Evolutionary conservation across 2,888 invertebrate species (phyloP), one percentile per base, ranked within the genome.

Genomic region (Pollenia labialis): DNA sequence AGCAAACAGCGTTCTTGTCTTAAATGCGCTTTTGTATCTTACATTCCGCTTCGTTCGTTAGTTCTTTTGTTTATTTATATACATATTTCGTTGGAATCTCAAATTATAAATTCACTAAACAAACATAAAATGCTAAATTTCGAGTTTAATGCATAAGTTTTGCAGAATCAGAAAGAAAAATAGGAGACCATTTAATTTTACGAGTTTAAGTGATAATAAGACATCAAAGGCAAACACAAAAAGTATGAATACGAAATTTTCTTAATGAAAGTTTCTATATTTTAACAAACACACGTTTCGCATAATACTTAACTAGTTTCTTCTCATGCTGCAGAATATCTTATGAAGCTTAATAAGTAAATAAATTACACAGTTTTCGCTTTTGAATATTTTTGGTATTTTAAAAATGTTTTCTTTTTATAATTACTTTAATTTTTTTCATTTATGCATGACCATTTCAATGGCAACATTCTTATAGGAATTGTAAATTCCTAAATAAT

Each of bases 341-440:
- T 42, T 44, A 71, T 71, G 54, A 71, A 44, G 42, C 69, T 54
- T 54, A 71, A 71, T 71, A 54, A 44, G 50, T 42, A 42, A 71
- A 69, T 54, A 40, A 52, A 42, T 40, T 40, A 69, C 32, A 32
- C 1, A 32, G 32, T 52, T 16, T 32, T 42, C 54, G 18, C 69
- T 16, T 7, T 52, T 16, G 40, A 7, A 69, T 42, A 69, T 54
- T 69, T 16, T 12, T 11, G 64, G 44, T 18, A 18, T 16, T 6
- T 10, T 10, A 64, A 18, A 18, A 1, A 42, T 11, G 46, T 64
- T 46, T 64, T 64, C 18, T 12, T 0, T 42, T 44, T 18, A 11
- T 46, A 32, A 32, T 32, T 32, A 32, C 4, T 46, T 64, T 64
- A 16, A 23, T 23, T 23, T 23, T 18, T 23, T 23, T 23, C n/a